These are phyloP conservation scores for Hyperoplus lanceolatus DNA, from an alignment of 2,797 vertebrate genomes.

Conservation along the genomic window DNA sequence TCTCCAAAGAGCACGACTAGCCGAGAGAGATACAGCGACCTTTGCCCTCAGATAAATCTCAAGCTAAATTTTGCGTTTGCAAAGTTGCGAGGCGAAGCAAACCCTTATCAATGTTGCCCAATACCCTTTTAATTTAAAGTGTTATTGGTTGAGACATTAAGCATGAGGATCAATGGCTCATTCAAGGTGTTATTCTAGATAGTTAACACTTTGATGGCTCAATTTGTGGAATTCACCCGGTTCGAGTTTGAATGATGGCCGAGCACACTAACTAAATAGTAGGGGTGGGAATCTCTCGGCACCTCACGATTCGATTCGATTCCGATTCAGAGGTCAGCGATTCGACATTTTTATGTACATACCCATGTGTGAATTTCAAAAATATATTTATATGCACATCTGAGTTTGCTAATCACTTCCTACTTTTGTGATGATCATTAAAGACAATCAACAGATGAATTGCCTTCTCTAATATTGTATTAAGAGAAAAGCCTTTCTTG, in stretches of 20 bases:
- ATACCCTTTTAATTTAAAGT: conserved; percentile 29
- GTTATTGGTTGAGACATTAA: conserved; percentile 38
- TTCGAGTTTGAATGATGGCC: conserved; percentile 1
- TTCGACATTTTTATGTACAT: no score
- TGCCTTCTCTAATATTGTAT: no score
- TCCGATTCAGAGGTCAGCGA: no score
- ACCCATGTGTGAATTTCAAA: no score
- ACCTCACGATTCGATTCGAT: no score
- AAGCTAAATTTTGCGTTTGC: conserved; percentile 41
- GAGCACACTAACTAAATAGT: neutral
- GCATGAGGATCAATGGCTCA: conserved; percentile 26
- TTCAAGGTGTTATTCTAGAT: conserved; percentile 47
- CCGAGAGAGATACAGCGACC: conserved; percentile 51
- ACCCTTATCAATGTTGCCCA: conserved; percentile 34
- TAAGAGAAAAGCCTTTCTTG: no score
- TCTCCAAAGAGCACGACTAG: conserved; percentile 44
- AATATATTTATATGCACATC: no score
- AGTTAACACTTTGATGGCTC: conserved; percentile 32
- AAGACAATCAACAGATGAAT: no score
- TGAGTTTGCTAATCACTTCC: no score
- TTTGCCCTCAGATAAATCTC: conserved; percentile 60
- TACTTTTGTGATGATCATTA: no score
- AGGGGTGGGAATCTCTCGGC: no score
- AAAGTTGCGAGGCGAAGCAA: conserved; percentile 26
- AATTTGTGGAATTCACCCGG: conserved; percentile 17